phyloP scores from a whole-genome alignment of 2,113 vertebrate genomes.

The Pseudonaja textilis region DNA sequence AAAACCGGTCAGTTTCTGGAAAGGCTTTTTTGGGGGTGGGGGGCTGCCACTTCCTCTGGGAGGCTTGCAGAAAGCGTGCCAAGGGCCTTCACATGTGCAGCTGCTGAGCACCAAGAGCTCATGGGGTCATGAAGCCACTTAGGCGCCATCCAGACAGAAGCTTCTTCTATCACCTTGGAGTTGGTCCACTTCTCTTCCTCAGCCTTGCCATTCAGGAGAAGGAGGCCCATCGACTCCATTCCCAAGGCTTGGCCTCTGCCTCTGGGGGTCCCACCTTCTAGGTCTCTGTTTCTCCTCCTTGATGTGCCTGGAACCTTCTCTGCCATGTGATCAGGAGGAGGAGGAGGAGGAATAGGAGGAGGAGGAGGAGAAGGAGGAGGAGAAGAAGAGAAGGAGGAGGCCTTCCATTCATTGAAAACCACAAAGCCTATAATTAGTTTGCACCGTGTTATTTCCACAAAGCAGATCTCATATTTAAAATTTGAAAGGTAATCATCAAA shows the following conservation, averaged over 20 bases:
- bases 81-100: not conserved
- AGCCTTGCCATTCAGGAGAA: fast-evolving
- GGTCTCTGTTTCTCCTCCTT: not conserved
- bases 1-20: not conserved
- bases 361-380: not conserved
- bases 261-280: fast-evolving
- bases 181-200: not conserved
- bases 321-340: not conserved
- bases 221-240: not conserved
- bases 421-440: constrained; percentile 48
- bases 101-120: not conserved
- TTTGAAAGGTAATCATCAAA: constrained; percentile 43
- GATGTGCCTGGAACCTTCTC: not conserved
- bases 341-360: not conserved
- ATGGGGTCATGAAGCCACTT: not conserved
- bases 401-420: not conserved
- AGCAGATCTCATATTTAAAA: constrained; percentile 41
- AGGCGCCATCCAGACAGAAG: not conserved
- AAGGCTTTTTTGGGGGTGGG: not conserved
- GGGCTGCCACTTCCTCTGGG: not conserved
- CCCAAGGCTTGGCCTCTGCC: fast-evolving
- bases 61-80: not conserved
- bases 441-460: constrained; percentile 43
- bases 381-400: not conserved
- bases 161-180: not conserved